These are phyloP conservation scores for Rhabdornis inornatus DNA, from an alignment of 2,113 vertebrate genomes.

Conservation along the genomic window DNA sequence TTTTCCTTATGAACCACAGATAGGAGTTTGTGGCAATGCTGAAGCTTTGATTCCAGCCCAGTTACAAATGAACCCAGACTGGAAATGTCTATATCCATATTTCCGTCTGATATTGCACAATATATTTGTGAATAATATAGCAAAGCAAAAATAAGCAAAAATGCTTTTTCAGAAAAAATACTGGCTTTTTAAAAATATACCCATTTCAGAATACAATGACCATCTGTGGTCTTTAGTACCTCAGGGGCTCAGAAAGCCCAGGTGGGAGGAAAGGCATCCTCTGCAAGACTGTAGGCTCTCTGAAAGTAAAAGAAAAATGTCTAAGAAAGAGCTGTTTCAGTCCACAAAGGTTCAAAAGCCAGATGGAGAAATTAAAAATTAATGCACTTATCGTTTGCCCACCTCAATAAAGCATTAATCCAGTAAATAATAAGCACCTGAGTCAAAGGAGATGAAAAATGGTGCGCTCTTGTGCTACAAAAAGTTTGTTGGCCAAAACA, in stretches of 20 bases:
- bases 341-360: not conserved
- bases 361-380: not conserved
- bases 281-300: not conserved
- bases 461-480: fast-evolving
- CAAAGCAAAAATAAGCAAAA: not conserved
- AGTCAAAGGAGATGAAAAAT: not conserved
- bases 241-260: not conserved
- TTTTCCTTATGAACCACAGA: not conserved
- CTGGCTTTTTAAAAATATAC: not conserved
- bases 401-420: not conserved
- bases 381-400: not conserved
- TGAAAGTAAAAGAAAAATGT: not conserved
- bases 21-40: not conserved
- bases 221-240: not conserved
- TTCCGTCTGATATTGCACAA: not conserved
- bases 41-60: not conserved
- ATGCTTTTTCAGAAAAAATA: not conserved
- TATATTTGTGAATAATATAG: not conserved
- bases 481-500: not conserved
- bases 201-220: not conserved
- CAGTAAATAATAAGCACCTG: not conserved
- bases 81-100: not conserved
- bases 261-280: not conserved
- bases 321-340: not conserved
- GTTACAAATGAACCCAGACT: not conserved